These are phyloP conservation scores for Procavia capensis DNA, from an alignment of 2,113 vertebrate species.

Conservation along the genomic window DNA sequence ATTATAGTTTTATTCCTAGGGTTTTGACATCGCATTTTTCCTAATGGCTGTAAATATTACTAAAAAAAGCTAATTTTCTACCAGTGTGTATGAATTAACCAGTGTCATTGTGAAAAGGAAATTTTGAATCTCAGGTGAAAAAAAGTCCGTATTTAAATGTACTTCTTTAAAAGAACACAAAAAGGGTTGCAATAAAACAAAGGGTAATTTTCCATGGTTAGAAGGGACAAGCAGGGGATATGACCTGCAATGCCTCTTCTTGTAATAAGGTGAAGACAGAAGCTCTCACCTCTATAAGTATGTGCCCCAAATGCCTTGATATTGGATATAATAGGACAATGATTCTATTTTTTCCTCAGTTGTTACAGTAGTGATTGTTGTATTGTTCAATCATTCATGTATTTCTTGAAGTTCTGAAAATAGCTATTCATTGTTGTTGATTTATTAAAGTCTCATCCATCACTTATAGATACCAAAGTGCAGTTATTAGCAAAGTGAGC, in stretches of 20 bases:
- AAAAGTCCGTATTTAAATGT: slow-evolving; percentile 5
- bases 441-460: slow-evolving; percentile 54
- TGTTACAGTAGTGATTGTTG: slow-evolving; percentile 55
- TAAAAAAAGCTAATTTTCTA: slow-evolving; percentile 7
- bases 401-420: slow-evolving; percentile 61
- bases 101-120: neutral
- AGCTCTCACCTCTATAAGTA: slow-evolving; percentile 20
- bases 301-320: slow-evolving; percentile 42
- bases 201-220: slow-evolving; percentile 57
- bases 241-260: slow-evolving; percentile 46
- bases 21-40: neutral
- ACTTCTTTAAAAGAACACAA: neutral
- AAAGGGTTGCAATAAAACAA: neutral
- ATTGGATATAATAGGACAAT: slow-evolving; percentile 54
- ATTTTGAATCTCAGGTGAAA: neutral
- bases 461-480: slow-evolving; percentile 5
- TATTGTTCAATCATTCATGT: slow-evolving; percentile 68
- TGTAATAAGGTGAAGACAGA: slow-evolving; percentile 22
- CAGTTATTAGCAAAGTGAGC: slow-evolving; percentile 31
- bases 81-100: neutral
- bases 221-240: slow-evolving; percentile 44
- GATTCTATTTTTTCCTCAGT: slow-evolving; percentile 68
- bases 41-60: neutral
- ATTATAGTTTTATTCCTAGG: neutral
- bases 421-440: slow-evolving; percentile 62